Conservation (phyloP, 2,113 vertebrate genomes). For the Fregetta grallaria region DNA sequence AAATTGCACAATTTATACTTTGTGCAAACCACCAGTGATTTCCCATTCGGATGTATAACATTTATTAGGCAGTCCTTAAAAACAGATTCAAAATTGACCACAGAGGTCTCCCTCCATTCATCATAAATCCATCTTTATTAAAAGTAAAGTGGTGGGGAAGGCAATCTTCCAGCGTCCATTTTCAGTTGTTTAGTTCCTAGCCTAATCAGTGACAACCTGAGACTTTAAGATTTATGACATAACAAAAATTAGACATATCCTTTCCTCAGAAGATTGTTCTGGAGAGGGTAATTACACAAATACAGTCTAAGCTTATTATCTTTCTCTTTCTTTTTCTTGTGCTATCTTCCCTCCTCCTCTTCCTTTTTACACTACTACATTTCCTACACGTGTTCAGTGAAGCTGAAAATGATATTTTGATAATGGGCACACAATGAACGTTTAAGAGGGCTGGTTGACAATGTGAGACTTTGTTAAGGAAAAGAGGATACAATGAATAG, state of each 20-base stretch:
- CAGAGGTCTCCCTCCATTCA: not conserved
- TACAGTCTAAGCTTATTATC: conserved; percentile 74
- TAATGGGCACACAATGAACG: conserved; percentile 74
- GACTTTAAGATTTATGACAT: conserved; percentile 60
- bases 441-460: conserved; percentile 75
- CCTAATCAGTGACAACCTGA: conserved; percentile 56
- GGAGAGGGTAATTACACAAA: conserved; percentile 74
- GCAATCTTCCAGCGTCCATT: conserved; percentile 38
- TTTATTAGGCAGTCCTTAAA: conserved; percentile 18
- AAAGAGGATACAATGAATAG: conserved; percentile 75
- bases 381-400: conserved; percentile 78
- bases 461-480: conserved; percentile 77
- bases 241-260: conserved; percentile 73
- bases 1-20: not conserved
- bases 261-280: conserved; percentile 63
- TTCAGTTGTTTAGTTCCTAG: conserved; percentile 53
- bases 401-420: conserved; percentile 82
- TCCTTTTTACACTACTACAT: conserved; percentile 69
- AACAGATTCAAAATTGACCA: conserved; percentile 24
- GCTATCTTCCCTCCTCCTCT: conserved; percentile 9
- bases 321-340: conserved; percentile 1
- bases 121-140: conserved; percentile 37
- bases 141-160: not conserved
- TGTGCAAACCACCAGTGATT: not conserved
- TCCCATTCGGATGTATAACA: not conserved